These are phyloP conservation scores for Merluccius polli DNA, from an alignment of 2,797 vertebrate genomes.

Conservation along the genomic window DNA sequence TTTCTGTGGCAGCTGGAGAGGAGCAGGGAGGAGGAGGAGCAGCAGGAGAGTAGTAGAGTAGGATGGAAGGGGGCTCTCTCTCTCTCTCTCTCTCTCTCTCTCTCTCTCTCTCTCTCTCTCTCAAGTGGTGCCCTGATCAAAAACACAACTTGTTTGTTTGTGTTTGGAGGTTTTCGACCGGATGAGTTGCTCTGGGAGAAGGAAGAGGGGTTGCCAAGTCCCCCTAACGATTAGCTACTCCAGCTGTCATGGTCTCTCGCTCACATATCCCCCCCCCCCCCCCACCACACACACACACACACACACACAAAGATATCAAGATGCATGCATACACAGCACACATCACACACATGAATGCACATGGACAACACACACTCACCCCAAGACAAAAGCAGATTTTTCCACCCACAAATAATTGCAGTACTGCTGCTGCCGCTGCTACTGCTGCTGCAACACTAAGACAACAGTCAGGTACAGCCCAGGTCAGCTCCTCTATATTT, in stretches of 20 bases:
- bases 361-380: background rate
- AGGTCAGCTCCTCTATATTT: background rate
- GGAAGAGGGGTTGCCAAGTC: slow-evolving; percentile 43
- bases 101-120: slow-evolving; percentile 25
- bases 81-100: slow-evolving; percentile 10
- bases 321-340: background rate
- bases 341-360: background rate
- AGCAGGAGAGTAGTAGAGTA: slow-evolving; percentile 27
- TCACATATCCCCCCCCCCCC: background rate
- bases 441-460: background rate
- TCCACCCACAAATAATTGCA: background rate
- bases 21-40: background rate
- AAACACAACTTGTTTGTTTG: slow-evolving; percentile 52
- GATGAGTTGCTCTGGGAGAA: slow-evolving; percentile 46
- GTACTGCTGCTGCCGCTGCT: no score
- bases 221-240: slow-evolving; percentile 32
- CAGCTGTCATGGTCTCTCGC: slow-evolving; percentile 49
- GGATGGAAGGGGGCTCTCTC: slow-evolving; percentile 38
- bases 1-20: background rate
- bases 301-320: background rate
- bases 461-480: background rate
- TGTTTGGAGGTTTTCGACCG: slow-evolving; percentile 43
- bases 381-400: background rate
- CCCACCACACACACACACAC: background rate
- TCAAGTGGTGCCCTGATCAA: slow-evolving; percentile 50